Base-by-base conservation (phyloP, 2,888 invertebrate genomes). In the Geotrupes spiniger region DNA sequence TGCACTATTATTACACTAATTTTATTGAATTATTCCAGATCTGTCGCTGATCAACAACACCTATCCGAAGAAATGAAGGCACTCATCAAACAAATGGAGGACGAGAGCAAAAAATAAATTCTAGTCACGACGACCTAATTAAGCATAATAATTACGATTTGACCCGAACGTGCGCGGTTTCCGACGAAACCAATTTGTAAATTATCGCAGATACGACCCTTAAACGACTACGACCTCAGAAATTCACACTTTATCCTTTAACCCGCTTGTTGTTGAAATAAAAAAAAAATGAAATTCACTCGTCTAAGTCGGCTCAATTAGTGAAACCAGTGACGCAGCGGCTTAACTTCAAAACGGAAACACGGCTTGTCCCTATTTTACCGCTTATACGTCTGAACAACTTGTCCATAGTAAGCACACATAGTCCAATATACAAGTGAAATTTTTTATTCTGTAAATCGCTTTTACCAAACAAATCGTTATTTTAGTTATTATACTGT, bases 41-140 rank as follows among this genome's bases (percentile, higher is more conserved):
- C 56, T 54, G 58, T 64, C 14, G 37, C 64, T 4, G 71, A 73
- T 49, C 73, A 72, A 52, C 74, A 73, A 40, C 68, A 71, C 52
- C 63, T 73, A 2, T 74, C 73, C 4, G 69, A 71, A 39, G 74
- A 73, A 62, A 73, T 74, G 74, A 71, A 65, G 50, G 64, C 68
- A 43, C 63, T 73, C 9, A 64, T 74, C 2, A 65, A 68, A 57
- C 71, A 72, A 53, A 63, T 73, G 58, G 73, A 73, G 57, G 64
- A 66, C 52, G 69, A 70, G 53, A 66, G 62, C 57, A 70, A 72
- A 61, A 70, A 73, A 61, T 72, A 72, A 71, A 60, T 43, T 43
- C n/a, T n/a, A n/a, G n/a, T n/a, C n/a, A n/a, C 29, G 39, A 37
- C 17, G 42, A 4, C 10, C 11, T 36, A 28, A 15, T 38, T 2